phyloP scores from a whole-genome alignment of 2,888 invertebrate genomes.

The Steromphala cineraria region DNA sequence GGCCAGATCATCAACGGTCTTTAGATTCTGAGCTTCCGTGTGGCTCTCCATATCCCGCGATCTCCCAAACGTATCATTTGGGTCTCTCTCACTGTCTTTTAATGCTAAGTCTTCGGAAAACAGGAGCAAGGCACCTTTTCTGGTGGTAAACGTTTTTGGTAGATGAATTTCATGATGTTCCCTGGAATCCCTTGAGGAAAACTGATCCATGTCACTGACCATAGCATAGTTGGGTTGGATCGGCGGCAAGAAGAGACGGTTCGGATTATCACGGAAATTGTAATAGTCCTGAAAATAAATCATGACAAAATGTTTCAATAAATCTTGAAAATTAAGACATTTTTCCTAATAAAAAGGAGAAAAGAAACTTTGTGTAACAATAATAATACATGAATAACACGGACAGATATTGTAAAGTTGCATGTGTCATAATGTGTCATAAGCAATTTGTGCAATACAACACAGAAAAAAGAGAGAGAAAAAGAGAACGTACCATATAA shows the following conservation, averaged over 20 bases:
- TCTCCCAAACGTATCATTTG: not conserved
- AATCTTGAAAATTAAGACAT: too few species aligned
- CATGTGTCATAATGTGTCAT: too few species aligned
- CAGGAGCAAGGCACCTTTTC: constrained; percentile 73
- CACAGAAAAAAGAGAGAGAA: too few species aligned
- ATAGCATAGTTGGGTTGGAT: constrained; percentile 38
- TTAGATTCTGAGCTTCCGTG: constrained; percentile 39
- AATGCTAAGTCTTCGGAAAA: constrained; percentile 73
- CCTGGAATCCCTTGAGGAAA: constrained; percentile 35
- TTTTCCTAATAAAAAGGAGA: too few species aligned
- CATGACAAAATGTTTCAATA: not conserved
- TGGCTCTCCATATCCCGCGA: not conserved
- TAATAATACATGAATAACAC: too few species aligned
- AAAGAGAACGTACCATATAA: too few species aligned
- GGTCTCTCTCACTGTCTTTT: constrained; percentile 40
- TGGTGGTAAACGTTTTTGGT: constrained; percentile 74
- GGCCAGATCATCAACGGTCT: constrained; percentile 72
- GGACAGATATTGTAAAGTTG: too few species aligned
- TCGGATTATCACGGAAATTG: constrained; percentile 61
- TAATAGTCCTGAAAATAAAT: constrained; percentile 63
- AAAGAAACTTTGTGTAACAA: too few species aligned
- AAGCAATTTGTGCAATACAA: too few species aligned
- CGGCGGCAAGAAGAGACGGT: constrained; percentile 59
- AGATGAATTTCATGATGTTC: constrained; percentile 53
- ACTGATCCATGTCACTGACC: constrained; percentile 26